Conservation (phyloP, 2,113 vertebrate species). For the Micromys minutus region DNA sequence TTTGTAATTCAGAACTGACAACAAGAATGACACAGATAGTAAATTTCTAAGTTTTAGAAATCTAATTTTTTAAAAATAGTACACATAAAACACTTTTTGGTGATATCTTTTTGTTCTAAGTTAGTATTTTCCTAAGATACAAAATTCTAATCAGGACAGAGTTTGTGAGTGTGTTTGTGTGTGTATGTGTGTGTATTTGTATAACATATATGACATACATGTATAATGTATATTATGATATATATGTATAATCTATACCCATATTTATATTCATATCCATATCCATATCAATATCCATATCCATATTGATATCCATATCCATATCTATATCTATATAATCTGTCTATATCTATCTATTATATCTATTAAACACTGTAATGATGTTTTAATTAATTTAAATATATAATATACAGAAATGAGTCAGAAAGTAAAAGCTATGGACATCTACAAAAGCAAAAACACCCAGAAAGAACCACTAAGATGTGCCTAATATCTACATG, state of each 20-base stretch:
- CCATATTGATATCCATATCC: too few species aligned
- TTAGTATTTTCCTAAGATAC: background rate
- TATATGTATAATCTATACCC: too few species aligned
- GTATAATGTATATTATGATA: too few species aligned
- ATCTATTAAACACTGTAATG: too few species aligned
- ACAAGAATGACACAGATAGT: background rate
- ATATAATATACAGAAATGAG: background rate
- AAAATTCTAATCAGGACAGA: background rate
- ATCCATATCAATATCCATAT: too few species aligned
- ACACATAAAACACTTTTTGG: background rate
- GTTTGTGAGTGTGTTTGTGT: background rate
- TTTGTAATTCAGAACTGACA: background rate
- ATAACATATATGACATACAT: too few species aligned
- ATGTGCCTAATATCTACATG: background rate
- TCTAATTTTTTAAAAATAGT: background rate
- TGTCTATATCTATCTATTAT: too few species aligned
- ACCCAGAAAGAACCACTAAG: background rate
- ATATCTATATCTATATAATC: too few species aligned
- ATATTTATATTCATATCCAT: too few species aligned
- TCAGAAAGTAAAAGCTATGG: background rate
- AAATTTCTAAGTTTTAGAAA: background rate
- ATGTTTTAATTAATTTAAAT: background rate
- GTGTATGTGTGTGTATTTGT: background rate
- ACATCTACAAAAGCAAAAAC: background rate
- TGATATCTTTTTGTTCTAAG: background rate